These are phyloP conservation scores for Lypha dubia DNA, from an alignment of 2,888 invertebrate species.

Conservation along the genomic window DNA sequence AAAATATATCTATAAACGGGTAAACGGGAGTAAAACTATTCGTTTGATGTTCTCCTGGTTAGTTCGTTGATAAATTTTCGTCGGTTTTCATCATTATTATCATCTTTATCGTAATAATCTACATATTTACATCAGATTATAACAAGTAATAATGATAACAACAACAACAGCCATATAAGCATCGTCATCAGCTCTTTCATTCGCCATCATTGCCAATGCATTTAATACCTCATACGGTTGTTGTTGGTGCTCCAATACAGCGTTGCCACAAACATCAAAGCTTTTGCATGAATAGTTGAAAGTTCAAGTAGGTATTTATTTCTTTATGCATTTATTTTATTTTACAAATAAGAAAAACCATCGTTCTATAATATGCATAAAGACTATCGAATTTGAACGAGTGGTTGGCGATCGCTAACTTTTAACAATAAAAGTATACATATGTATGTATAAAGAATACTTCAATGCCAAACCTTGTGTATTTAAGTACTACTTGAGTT, in stretches of 20 bases:
- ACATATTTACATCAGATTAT: slow-evolving; percentile 39
- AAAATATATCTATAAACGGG: slow-evolving; percentile 13
- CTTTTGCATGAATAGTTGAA: not conserved
- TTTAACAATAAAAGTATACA: too few species aligned
- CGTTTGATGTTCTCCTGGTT: slow-evolving; percentile 55
- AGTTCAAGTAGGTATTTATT: slow-evolving; percentile 11
- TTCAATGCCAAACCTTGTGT: too few species aligned
- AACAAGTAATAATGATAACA: slow-evolving; percentile 50
- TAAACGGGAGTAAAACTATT: slow-evolving; percentile 48
- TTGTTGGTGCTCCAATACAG: slow-evolving; percentile 27
- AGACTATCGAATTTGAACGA: too few species aligned
- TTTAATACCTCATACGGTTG: slow-evolving; percentile 35
- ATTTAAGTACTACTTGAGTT: too few species aligned
- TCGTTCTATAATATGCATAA: too few species aligned
- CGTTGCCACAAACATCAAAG: slow-evolving; percentile 24
- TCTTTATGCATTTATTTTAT: not conserved
- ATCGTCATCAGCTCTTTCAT: slow-evolving; percentile 45
- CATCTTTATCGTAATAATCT: slow-evolving; percentile 48
- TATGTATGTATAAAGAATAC: too few species aligned
- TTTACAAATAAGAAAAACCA: not conserved
- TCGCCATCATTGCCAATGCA: slow-evolving; percentile 61
- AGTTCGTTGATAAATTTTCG: slow-evolving; percentile 45
- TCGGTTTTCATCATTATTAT: slow-evolving; percentile 55
- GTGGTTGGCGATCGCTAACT: too few species aligned
- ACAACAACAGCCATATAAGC: slow-evolving; percentile 66